These are phyloP conservation scores for Hippocampus mohnikei DNA, from an alignment of 2,113 vertebrate species.

Conservation along the genomic window DNA sequence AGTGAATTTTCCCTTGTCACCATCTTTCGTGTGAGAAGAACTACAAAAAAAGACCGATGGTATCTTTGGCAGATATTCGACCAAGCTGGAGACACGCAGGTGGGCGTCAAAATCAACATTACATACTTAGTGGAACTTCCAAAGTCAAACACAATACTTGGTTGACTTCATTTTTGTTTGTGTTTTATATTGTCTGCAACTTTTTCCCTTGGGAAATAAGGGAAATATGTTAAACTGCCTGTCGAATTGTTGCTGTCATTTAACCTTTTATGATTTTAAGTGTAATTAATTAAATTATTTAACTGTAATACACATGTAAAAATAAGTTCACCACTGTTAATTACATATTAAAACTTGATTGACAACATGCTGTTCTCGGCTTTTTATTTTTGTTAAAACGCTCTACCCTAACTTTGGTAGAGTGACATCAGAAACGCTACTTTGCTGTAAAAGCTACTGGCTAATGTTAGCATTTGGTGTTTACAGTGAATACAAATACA, in stretches of 20 bases:
- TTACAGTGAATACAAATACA: no score
- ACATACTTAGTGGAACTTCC: background rate
- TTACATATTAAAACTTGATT: no score
- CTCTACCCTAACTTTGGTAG: no score
- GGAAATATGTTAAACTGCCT: background rate
- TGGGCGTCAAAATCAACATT: constrained; percentile 40
- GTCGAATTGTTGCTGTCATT: background rate
- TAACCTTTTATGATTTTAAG: no score
- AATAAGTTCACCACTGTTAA: no score
- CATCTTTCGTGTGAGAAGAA: constrained; percentile 84
- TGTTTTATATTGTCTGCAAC: background rate
- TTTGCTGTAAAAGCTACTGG: no score
- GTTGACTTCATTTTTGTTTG: background rate
- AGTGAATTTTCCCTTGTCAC: constrained; percentile 83
- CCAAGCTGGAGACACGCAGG: constrained; percentile 81
- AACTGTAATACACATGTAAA: no score
- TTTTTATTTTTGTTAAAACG: no score
- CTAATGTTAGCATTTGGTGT: no score
- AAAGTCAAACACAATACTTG: background rate
- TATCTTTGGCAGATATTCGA: constrained; percentile 90
- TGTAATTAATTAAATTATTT: no score
- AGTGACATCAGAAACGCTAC: no score
- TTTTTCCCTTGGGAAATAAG: background rate
- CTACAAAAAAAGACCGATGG: constrained; percentile 90
- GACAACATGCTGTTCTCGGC: no score